Evolutionary conservation across 2,888 invertebrate genomes (phyloP).

Genomic region (Melieria crassipennis): DNA sequence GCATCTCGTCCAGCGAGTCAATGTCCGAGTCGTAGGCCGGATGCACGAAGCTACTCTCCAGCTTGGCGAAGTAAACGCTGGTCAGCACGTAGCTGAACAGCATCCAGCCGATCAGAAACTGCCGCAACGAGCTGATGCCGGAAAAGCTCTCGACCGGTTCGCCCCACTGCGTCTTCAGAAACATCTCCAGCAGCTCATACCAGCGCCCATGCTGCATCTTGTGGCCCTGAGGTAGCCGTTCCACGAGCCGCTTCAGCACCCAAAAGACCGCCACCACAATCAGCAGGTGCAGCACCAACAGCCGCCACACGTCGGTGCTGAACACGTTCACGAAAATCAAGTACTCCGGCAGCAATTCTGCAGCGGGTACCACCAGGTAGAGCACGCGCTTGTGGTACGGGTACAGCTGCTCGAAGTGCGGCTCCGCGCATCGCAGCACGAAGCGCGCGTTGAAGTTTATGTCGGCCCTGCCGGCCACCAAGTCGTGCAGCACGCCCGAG

Average conservation of each 20-base stretch:
- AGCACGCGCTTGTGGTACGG: constrained; percentile 51
- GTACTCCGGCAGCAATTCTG: constrained; percentile 52
- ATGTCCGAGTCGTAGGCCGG: constrained; percentile 55
- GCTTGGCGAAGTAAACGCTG: constrained; percentile 57
- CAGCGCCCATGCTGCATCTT: constrained; percentile 37
- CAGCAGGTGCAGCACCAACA: constrained; percentile 48
- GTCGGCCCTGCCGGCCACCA: constrained; percentile 49
- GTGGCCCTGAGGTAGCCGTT: constrained; percentile 27
- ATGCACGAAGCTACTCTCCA: constrained; percentile 60
- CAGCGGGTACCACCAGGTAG: constrained; percentile 57
- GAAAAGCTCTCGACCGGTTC: constrained; percentile 52
- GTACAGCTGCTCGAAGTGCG: constrained; percentile 50
- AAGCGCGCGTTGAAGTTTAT: constrained; percentile 56
- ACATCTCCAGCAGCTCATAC: constrained; percentile 51
- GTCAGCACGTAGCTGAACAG: constrained; percentile 59
- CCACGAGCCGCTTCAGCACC: constrained; percentile 33
- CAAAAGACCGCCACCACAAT: constrained; percentile 41
- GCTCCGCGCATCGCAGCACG: constrained; percentile 45
- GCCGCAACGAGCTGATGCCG: constrained; percentile 51
- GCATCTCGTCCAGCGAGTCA: constrained; percentile 50
- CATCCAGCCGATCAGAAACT: constrained; percentile 58
- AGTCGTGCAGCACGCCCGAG: constrained; percentile 51
- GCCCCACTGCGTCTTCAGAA: constrained; percentile 55
- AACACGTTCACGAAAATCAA: constrained; percentile 56
- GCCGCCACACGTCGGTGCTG: constrained; percentile 48